phyloP scores from a whole-genome alignment of 2,888 invertebrate genomes.

The Caenorhabditis uteleia region DNA sequence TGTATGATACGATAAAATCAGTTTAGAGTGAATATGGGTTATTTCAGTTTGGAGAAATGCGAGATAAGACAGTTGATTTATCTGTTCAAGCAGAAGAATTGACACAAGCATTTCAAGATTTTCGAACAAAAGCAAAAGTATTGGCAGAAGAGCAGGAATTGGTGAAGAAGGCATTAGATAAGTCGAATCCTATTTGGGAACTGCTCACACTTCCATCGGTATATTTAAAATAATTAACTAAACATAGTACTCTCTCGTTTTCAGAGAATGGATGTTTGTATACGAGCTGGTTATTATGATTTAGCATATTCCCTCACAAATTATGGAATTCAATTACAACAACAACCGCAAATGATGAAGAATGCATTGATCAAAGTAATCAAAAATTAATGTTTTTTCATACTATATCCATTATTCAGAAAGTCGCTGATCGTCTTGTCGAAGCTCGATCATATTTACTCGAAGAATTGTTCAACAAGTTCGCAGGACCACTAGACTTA shows the following conservation, averaged over 20 bases:
- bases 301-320: slow-evolving; percentile 67
- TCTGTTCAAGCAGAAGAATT: slow-evolving; percentile 53
- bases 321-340: slow-evolving; percentile 59
- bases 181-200: slow-evolving; percentile 60
- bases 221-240: slow-evolving; percentile 2
- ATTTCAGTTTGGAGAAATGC: slow-evolving; percentile 63
- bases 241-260: slow-evolving; percentile 7
- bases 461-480: slow-evolving; percentile 68
- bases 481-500: slow-evolving; percentile 65
- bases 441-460: slow-evolving; percentile 63
- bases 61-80: slow-evolving; percentile 51
- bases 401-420: slow-evolving; percentile 28
- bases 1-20: slow-evolving; percentile 24
- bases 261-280: slow-evolving; percentile 67
- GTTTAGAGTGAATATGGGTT: not conserved
- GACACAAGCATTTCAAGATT: slow-evolving; percentile 50
- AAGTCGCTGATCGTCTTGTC: slow-evolving; percentile 60
- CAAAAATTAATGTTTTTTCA: slow-evolving; percentile 1
- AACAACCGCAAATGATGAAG: slow-evolving; percentile 41
- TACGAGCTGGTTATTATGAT: slow-evolving; percentile 66
- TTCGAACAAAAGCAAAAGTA: slow-evolving; percentile 45
- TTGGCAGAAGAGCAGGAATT: slow-evolving; percentile 50
- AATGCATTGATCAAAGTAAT: slow-evolving; percentile 45
- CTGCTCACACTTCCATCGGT: slow-evolving; percentile 58
- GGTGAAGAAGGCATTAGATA: slow-evolving; percentile 47